Evolutionary conservation across 2,888 invertebrate species (phyloP), one percentile per base, ranked within the genome.

Genomic region (Lepidocyrtoides sp.): DNA sequence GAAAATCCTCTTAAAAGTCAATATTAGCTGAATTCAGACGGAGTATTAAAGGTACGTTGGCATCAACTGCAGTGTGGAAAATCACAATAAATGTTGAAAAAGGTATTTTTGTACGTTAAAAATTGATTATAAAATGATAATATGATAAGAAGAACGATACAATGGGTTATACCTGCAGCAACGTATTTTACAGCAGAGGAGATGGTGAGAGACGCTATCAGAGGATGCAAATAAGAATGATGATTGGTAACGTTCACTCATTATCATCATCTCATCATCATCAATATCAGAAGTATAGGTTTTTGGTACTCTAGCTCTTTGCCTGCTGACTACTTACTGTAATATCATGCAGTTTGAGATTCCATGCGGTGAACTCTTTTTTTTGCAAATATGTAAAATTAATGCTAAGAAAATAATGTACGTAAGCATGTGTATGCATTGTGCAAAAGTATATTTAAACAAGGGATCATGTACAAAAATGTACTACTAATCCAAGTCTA

Each of bases 191-290:
- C 48, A n/a, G 69, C 1, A 14, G 69, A 69, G 2, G 69, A 69
- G 69, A 7, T 69, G 69, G 2, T 32, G 69, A 41, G 69, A 69
- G 69, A 69, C 69, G 69, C 36, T 69, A 36, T 36, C n/a, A n/a
- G 69, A 69, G 69, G 69, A 69, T 63, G 63, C 29, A 29, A 63
- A 63, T 63, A 0, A 63, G 26, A 14, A 63, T 36, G 69, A 41
- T 66, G n/a, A n/a, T 69, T 69, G 36, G 69, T 69, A 69, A 69
- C 69, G 69, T 69, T 69, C 69, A 17, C n/a, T 41, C 63, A 66
- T 32, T n/a, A 66, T 14, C 32, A 66, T 32, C 63, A 32, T 66
- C n/a, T 23, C 23, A n/a, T 44, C 51, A 5, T 51, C 17, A 51
- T n/a, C 17, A 51, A 7, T 41, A 4, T 8, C n/a, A n/a, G n/a